A percentile compares a stretch with the other conserved stretches of the same genome.
phyloP scores from a whole-genome alignment of 1,140 invertebrate species.

The Pseudomyrmex cubaensis region DNA sequence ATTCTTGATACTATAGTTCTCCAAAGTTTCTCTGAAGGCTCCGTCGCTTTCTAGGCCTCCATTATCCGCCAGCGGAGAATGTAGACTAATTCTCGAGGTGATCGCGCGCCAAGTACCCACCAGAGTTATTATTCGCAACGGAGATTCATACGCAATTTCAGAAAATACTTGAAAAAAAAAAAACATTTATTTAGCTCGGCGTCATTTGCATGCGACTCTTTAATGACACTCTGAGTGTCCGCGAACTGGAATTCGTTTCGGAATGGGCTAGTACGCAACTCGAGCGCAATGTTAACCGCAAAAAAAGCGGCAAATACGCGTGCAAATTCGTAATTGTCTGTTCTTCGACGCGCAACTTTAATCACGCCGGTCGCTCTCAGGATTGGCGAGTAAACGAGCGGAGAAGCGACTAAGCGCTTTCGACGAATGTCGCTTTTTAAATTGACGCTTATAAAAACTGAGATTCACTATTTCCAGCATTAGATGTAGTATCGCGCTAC shows the following conservation, averaged over 20 bases:
- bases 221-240: background rate
- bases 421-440: constrained; percentile 28
- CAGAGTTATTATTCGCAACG: constrained; percentile 23
- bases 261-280: too few species aligned
- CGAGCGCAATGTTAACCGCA: constrained; percentile 1
- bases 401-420: background rate
- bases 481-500: background rate
- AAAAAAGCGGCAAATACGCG: constrained; percentile 15
- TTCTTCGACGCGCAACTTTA: background rate
- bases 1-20: constrained; percentile 14
- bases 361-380: constrained; percentile 16
- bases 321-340: constrained; percentile 8
- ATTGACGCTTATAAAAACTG: constrained; percentile 11
- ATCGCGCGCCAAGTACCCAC: constrained; percentile 31
- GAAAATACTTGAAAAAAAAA: constrained; percentile 27
- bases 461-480: background rate
- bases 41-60: constrained; percentile 57
- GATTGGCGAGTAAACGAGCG: background rate
- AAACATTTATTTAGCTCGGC: background rate
- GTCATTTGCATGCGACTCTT: background rate
- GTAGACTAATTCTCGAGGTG: constrained; percentile 43
- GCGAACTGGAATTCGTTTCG: too few species aligned
- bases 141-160: constrained; percentile 12
- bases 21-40: constrained; percentile 40
- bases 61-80: constrained; percentile 42